Evolutionary conservation across 1,140 invertebrate genomes (phyloP), one percentile per base, ranked within the genome.

Genomic region (Drosophila willistoni): DNA sequence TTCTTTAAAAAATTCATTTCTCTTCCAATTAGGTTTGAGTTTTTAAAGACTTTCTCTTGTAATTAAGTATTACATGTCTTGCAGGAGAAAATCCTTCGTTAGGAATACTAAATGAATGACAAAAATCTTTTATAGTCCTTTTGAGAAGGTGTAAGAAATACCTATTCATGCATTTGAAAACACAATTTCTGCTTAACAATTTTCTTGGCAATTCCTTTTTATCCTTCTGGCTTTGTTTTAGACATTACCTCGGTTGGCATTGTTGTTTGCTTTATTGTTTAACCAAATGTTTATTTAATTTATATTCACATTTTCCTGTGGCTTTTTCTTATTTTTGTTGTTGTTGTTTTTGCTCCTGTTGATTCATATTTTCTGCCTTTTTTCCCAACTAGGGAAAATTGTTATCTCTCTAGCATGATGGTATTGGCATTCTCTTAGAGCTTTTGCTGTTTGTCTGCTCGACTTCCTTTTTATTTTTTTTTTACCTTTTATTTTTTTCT

Each of bases 321-420:
- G 56, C 17, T 14, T 4, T 39, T 51, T 14, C n/a, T 47, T 62
- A 12, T 44, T 13, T 29, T 19, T 29, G 22, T 60, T 44, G 14
- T 59, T 47, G 61, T 9, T 36, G n/a, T 12, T 10, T 22, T 34
- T 41, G 22, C 51, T 68, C 22, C 65, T 25, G 25, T 66, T 41
- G 1, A 56, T 39, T 29, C 33, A 67, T 66, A 59, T 59, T 44
- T 29, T 76, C 68, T 76, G 60, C 69, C 42, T 66, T 47, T 64
- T 60, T 75, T 68, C 25, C n/a, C 73, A 36, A 36, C 39, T 67
- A 51, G 44, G 19, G 44, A 51, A 22, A 51, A 74, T 75, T 59
- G 68, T 76, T 76, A 61, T 64, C 57, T 70, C 41, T 71, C 47
- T 71, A n/a, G 56, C 57, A 74, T 55, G 25, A 68, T 68, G 64